Base-by-base conservation (phyloP, 2,888 invertebrate species). In the Dione juno region DNA sequence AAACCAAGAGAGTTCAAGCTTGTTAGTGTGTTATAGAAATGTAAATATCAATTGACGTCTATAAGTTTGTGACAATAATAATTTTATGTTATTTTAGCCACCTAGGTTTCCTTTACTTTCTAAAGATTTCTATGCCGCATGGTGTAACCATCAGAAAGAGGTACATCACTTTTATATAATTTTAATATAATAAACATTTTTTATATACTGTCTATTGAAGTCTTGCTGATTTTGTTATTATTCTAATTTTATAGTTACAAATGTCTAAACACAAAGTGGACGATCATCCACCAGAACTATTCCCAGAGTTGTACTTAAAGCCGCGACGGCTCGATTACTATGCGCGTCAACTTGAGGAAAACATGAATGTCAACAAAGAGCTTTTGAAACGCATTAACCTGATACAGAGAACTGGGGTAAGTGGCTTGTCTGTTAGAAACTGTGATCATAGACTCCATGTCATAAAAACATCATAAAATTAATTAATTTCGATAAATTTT, bases 401-500 rank as follows among this genome's bases (percentile, higher is more conserved):
- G 21, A 94, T 95, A 75, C 94, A 94, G 78, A 89, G 95, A 76
- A 93, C 92, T 41, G 94, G 94, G 77, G 95, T 95, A 78, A 83
- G 85, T 78, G 6, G 1, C 16, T 54, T 6, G 13, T 37, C 5
- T 58, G 16, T 43, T 11, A 21, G 14, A 5, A 28, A 11, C 7
- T 11, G 50, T 5, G 43, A 3, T 57, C n/a, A 28, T 28, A 28
- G 5, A 28, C 28, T 28, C 28, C 28, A 28, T 2, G 2, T 28
- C 5, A 3, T 28, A 3, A 28, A 28, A 28, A 28, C 5, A 28
- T 28, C 5, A 28, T 28, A 28, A 28, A 5, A 28, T 28, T 28
- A 28, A 28, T 2, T 28, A 3, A 28, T 28, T 28, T 28, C 28
- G 28, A 5, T 28, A 3, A 28, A 28, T 28, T 28, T 5, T 3